phyloP scores from a whole-genome alignment of 2,797 vertebrate genomes.

The Pseudochaenichthys georgianus region DNA sequence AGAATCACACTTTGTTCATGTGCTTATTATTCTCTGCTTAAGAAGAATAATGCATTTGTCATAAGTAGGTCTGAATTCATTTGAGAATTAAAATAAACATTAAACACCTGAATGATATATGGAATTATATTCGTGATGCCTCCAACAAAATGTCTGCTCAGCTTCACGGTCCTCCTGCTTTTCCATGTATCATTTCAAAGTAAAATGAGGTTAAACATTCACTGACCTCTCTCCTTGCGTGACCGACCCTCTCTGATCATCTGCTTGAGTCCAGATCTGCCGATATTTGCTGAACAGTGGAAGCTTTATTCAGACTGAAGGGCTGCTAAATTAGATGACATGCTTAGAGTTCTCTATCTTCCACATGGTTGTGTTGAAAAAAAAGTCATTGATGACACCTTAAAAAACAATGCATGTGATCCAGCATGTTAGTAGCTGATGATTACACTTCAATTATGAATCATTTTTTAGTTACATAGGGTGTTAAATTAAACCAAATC shows the following conservation, averaged over 20 bases:
- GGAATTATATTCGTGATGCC: not conserved
- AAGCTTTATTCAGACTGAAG: constrained; percentile 32
- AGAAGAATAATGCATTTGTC: not conserved
- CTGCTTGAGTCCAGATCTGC: constrained; percentile 20
- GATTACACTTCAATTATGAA: no score
- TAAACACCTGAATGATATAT: not conserved
- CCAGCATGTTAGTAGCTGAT: not conserved
- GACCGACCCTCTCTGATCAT: constrained; percentile 41
- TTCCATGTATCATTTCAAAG: constrained; percentile 25
- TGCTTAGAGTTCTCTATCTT: not conserved
- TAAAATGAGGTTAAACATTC: constrained; percentile 31
- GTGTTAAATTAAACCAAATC: not conserved
- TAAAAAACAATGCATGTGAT: not conserved
- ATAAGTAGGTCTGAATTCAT: not conserved
- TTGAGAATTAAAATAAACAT: not conserved
- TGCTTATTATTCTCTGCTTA: not conserved
- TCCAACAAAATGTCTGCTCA: constrained; percentile 26
- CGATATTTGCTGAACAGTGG: constrained; percentile 12
- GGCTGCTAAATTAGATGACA: constrained; percentile 33
- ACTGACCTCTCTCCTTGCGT: not conserved
- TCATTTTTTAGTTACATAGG: no score
- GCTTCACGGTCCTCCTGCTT: not conserved
- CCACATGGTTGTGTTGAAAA: constrained; percentile 14
- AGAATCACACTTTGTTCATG: not conserved
- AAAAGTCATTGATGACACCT: not conserved